Conservation (phyloP, 1,140 invertebrate genomes). For the Orius laevigatus region DNA sequence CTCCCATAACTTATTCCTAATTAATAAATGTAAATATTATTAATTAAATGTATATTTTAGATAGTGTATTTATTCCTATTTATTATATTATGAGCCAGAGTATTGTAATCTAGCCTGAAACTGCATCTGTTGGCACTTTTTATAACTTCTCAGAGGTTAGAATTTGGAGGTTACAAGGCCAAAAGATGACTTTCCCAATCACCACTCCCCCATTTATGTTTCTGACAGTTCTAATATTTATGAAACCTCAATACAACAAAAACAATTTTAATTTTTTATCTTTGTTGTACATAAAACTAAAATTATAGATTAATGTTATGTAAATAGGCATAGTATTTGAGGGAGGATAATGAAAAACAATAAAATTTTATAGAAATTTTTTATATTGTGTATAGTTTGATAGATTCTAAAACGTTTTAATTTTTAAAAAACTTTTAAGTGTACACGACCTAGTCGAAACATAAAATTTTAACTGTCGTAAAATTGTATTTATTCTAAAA, state of each 20-base stretch:
- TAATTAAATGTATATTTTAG: constrained; percentile 16
- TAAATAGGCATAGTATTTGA: neutral
- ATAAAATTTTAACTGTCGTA: neutral
- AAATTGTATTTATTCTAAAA: neutral
- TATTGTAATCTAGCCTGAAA: neutral
- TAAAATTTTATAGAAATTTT: constrained; percentile 2
- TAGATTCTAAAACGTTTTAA: constrained; percentile 12
- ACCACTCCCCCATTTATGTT: neutral
- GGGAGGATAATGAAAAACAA: neutral
- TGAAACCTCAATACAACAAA: constrained; percentile 7
- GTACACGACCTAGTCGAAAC: constrained; percentile 1
- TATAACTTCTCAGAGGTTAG: too few species aligned
- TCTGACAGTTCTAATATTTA: constrained; percentile 4
- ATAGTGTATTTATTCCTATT: constrained; percentile 2
- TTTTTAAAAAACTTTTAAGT: constrained; percentile 11
- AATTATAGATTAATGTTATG: too few species aligned
- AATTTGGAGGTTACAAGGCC: too few species aligned
- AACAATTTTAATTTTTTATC: neutral
- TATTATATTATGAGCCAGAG: neutral
- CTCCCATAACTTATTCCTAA: constrained; percentile 7
- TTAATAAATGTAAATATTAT: constrained; percentile 15
- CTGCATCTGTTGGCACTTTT: too few species aligned
- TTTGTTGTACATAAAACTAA: too few species aligned
- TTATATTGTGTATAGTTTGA: constrained; percentile 15
- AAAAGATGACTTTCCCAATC: too few species aligned